Percentiles rank a stretch among this genome's conserved stretches.
These are phyloP conservation scores for Isaurus tuberculatus DNA, from an alignment of 92 coral and sea anemone species.

Conservation along the genomic window DNA sequence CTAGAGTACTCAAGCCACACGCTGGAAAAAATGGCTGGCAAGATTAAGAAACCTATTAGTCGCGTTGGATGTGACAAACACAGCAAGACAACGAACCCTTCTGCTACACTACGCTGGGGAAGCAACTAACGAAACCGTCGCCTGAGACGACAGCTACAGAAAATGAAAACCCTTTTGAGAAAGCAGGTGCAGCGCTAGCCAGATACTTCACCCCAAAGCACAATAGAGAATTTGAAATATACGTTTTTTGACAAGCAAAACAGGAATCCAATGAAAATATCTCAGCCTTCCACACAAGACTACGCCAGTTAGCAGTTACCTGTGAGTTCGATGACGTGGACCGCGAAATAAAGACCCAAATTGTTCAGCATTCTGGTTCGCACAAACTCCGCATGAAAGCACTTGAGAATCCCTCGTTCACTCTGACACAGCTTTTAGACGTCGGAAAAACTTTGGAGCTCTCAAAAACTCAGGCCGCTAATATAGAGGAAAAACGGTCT, in stretches of 20 bases:
- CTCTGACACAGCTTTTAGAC: slow-evolving; percentile 55
- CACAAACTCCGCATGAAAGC: slow-evolving; percentile 59
- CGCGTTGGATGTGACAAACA: no score
- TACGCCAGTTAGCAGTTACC: slow-evolving; percentile 49
- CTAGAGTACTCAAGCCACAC: not conserved
- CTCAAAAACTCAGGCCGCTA: slow-evolving; percentile 43
- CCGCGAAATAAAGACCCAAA: slow-evolving; percentile 65
- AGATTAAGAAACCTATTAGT: slow-evolving; percentile 1
- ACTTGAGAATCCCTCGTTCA: slow-evolving; percentile 29
- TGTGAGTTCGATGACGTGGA: slow-evolving; percentile 63
- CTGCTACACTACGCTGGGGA: slow-evolving; percentile 70
- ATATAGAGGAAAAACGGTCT: slow-evolving; percentile 26
- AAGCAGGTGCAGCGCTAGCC: slow-evolving; percentile 61
- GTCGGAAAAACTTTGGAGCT: slow-evolving; percentile 56
- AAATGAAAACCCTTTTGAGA: slow-evolving; percentile 60
- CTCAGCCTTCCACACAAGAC: slow-evolving; percentile 60
- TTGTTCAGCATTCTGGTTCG: slow-evolving; percentile 61
- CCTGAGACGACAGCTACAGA: slow-evolving; percentile 37
- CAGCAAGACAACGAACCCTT: not conserved
- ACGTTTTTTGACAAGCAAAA: slow-evolving; percentile 59
- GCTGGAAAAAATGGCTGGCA: not conserved
- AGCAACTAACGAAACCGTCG: slow-evolving; percentile 60
- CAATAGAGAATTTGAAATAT: slow-evolving; percentile 63
- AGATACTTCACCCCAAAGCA: slow-evolving; percentile 64
- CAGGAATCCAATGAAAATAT: slow-evolving; percentile 54